Percentiles rank a stretch among this genome's conserved stretches.
These are phyloP conservation scores for Aulostomus chinensis DNA, from an alignment of 2,797 vertebrate genomes.

Conservation along the genomic window DNA sequence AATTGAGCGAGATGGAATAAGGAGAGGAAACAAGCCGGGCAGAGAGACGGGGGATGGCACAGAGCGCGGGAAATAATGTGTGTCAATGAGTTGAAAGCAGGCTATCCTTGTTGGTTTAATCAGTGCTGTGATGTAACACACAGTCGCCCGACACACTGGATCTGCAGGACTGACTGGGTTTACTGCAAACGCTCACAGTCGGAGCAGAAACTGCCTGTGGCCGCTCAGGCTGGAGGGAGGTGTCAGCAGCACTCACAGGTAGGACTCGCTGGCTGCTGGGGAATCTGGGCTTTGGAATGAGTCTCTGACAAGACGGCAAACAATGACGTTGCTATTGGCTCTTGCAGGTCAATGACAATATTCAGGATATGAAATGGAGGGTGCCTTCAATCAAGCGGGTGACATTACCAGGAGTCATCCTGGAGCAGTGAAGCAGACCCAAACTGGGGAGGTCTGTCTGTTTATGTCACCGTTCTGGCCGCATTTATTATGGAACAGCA, in stretches of 20 bases:
- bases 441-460: too few species aligned
- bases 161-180: conserved; percentile 43
- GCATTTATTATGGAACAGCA: too few species aligned
- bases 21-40: not conserved
- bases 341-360: too few species aligned
- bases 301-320: too few species aligned
- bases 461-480: too few species aligned
- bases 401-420: too few species aligned
- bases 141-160: conserved; percentile 38
- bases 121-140: conserved; percentile 51
- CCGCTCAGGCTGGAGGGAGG: conserved; percentile 22
- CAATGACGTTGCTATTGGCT: too few species aligned
- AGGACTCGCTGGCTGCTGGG: not conserved
- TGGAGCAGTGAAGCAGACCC: too few species aligned
- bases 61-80: conserved; percentile 39
- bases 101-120: conserved; percentile 53
- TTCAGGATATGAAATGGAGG: too few species aligned
- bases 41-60: conserved; percentile 18
- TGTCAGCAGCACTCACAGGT: conserved; percentile 18
- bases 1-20: conserved; percentile 50
- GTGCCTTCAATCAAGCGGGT: too few species aligned
- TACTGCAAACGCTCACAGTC: conserved; percentile 24
- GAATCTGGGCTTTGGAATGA: not conserved
- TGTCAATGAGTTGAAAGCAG: conserved; percentile 48
- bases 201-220: conserved; percentile 30